Conservation (phyloP, 23 tunicate genomes). For the Aplidium turbinatum region DNA sequence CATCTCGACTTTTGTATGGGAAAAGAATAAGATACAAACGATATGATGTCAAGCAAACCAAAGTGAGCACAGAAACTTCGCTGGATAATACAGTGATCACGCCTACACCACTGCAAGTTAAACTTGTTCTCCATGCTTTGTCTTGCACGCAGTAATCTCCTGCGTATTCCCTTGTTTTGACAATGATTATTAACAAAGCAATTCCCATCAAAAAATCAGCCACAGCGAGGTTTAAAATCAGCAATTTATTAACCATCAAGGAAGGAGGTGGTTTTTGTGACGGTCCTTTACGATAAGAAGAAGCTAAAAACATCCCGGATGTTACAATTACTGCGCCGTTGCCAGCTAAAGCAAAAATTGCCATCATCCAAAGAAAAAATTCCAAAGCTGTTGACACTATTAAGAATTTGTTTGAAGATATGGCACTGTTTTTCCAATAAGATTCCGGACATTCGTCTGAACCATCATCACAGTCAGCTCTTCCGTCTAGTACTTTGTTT, state of each 20-base stretch:
- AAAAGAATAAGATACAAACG: slow-evolving; percentile 17
- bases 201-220: slow-evolving; percentile 66
- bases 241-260: slow-evolving; percentile 26
- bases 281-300: no score
- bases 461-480: no score
- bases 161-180: slow-evolving; percentile 16
- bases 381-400: no score
- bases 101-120: slow-evolving; percentile 25
- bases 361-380: no score
- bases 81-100: slow-evolving; percentile 43
- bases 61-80: slow-evolving; percentile 45
- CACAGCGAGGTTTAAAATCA: slow-evolving; percentile 49
- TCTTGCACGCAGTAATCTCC: slow-evolving; percentile 41
- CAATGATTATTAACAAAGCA: slow-evolving; percentile 39
- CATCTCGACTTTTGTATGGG: slow-evolving; percentile 26
- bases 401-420: slow-evolving; percentile 41
- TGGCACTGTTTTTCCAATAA: slow-evolving; percentile 23
- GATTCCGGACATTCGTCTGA: no score
- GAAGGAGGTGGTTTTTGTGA: slow-evolving; percentile 14
- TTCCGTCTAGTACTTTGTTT: slow-evolving; percentile 18
- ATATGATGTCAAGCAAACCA: slow-evolving; percentile 35
- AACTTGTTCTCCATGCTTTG: slow-evolving; percentile 35
- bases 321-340: slow-evolving; percentile 4
- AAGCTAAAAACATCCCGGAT: no score
- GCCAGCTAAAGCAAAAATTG: slow-evolving; percentile 17